These are phyloP conservation scores for Otolemur crassicaudatus DNA, from an alignment of 2,797 vertebrate genomes.

Conservation along the genomic window DNA sequence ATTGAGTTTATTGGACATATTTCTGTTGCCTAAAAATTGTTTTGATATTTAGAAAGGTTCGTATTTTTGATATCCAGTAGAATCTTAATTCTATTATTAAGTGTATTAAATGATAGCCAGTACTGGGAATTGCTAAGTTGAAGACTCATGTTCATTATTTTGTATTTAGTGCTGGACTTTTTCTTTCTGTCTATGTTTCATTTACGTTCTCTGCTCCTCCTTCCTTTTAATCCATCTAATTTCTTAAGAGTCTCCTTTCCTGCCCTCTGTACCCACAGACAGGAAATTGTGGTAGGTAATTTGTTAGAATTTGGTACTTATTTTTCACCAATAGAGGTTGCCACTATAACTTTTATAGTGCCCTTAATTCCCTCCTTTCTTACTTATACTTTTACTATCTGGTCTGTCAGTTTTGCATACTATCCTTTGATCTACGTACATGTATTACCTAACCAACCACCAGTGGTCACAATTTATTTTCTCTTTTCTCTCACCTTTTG, in stretches of 20 bases:
- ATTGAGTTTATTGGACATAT: not conserved
- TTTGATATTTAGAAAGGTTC: conserved; percentile 33
- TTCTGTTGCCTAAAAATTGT: not conserved
- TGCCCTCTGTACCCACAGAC: not conserved
- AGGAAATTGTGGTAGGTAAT: not conserved
- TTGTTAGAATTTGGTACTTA: not conserved
- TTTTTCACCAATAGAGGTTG: not conserved
- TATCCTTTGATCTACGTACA: not conserved
- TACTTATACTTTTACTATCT: not conserved
- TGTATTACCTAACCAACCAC: not conserved
- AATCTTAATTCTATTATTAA: no score
- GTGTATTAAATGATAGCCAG: no score
- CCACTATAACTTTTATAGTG: not conserved
- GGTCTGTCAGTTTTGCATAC: not conserved
- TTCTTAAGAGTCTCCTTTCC: not conserved
- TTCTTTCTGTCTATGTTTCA: not conserved
- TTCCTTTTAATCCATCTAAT: not conserved
- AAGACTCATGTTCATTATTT: not conserved
- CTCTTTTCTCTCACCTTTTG: not conserved
- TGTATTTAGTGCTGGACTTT: not conserved
- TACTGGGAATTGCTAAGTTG: not conserved
- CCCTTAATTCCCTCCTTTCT: not conserved
- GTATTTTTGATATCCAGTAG: not conserved
- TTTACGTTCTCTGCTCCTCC: not conserved
- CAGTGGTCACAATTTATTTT: not conserved